Percentiles rank a stretch among this genome's conserved stretches.
These are phyloP conservation scores for Baccha elongata DNA, from an alignment of 2,888 invertebrate genomes.

Conservation along the genomic window DNA sequence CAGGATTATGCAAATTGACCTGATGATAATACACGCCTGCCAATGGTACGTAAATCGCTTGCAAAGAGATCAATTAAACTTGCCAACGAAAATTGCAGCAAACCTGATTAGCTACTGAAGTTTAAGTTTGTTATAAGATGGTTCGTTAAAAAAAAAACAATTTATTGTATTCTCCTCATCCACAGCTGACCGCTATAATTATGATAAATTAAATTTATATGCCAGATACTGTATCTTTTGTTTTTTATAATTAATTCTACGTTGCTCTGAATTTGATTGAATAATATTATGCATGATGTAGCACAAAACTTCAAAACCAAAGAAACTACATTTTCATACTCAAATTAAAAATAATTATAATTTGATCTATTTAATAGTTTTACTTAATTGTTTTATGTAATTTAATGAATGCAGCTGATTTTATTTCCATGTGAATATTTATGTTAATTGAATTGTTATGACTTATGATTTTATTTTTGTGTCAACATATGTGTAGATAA, in stretches of 20 bases:
- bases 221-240: neutral
- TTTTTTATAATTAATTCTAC: neutral
- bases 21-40: neutral
- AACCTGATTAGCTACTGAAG: neutral
- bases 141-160: neutral
- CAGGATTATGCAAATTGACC: slow-evolving; percentile 14
- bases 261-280: neutral
- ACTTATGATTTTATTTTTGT: neutral
- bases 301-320: neutral
- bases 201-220: neutral
- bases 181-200: neutral
- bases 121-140: neutral
- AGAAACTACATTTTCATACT: neutral
- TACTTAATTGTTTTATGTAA: neutral
- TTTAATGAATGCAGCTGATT: neutral
- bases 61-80: slow-evolving; percentile 5
- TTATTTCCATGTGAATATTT: neutral
- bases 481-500: neutral
- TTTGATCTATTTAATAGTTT: neutral
- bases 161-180: neutral
- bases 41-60: neutral
- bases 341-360: neutral
- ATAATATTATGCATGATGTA: neutral
- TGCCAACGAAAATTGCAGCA: neutral
- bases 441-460: neutral